Evolutionary conservation across 2,888 invertebrate species (phyloP).

Genomic region (Cantharis nigra): DNA sequence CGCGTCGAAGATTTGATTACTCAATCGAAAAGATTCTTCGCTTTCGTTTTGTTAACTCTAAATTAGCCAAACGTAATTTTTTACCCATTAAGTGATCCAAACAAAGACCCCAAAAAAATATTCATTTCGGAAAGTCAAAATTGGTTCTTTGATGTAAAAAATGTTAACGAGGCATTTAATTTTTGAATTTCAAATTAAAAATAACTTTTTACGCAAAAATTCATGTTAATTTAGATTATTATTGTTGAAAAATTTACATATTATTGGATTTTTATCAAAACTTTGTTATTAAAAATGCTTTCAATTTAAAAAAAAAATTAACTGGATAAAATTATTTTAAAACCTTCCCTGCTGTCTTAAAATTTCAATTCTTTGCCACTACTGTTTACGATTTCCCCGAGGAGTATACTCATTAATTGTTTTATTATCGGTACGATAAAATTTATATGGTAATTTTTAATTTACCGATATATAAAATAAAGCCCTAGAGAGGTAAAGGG

Average conservation of each 20-base stretch:
- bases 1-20: conserved; percentile 18
- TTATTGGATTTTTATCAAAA: not conserved
- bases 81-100: conserved; percentile 18
- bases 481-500: not conserved
- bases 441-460: not conserved
- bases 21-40: conserved; percentile 18
- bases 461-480: not conserved
- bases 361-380: not conserved
- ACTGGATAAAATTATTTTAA: not conserved
- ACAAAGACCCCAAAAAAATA: conserved; percentile 5
- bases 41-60: conserved; percentile 10
- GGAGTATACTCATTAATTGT: not conserved
- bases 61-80: conserved; percentile 20
- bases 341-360: not conserved
- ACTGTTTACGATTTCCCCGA: not conserved
- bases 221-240: not conserved
- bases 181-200: not conserved
- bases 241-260: not conserved
- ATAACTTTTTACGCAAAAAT: not conserved
- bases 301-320: not conserved
- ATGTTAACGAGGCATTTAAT: not conserved
- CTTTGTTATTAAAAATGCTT: not conserved
- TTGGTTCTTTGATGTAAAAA: not conserved
- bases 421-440: not conserved
- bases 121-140: not conserved